A percentile compares a stretch with the other conserved stretches of the same genome.
Conservation (phyloP, 2,113 vertebrate species). For the Macquaria australasica region DNA sequence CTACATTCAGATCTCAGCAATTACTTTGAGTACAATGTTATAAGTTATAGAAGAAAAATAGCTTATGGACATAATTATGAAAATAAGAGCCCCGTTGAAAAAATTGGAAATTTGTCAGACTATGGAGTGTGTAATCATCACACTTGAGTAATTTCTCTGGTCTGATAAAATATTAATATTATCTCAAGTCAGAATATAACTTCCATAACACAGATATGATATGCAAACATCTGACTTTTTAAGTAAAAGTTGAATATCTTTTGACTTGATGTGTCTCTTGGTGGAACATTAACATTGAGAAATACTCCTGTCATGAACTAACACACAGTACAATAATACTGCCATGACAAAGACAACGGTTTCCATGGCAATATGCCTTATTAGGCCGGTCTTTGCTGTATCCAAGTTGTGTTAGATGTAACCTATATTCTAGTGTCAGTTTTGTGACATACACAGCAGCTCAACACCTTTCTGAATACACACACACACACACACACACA, state of each 20-base stretch:
- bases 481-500: neutral
- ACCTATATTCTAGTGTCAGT: constrained; percentile 27
- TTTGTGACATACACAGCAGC: neutral
- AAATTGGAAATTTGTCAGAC: too few species aligned
- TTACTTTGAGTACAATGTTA: too few species aligned
- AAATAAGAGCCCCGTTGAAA: too few species aligned
- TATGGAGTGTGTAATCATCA: neutral
- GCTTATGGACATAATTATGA: too few species aligned
- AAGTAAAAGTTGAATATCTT: neutral
- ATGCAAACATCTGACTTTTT: neutral
- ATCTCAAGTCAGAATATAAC: neutral
- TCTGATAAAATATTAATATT: neutral
- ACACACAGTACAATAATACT: constrained; percentile 19
- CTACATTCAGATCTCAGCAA: too few species aligned
- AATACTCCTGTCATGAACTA: neutral
- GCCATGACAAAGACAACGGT: constrained; percentile 44
- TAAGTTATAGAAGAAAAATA: too few species aligned
- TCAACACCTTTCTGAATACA: neutral
- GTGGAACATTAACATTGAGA: neutral
- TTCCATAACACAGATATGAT: neutral
- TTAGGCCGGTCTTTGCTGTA: constrained; percentile 21
- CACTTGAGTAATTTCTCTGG: neutral
- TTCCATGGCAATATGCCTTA: constrained; percentile 70
- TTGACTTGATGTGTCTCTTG: neutral
- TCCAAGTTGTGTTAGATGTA: constrained; percentile 33